Conservation (phyloP, 2,113 vertebrate genomes). For the Periophthalmus modestus region DNA sequence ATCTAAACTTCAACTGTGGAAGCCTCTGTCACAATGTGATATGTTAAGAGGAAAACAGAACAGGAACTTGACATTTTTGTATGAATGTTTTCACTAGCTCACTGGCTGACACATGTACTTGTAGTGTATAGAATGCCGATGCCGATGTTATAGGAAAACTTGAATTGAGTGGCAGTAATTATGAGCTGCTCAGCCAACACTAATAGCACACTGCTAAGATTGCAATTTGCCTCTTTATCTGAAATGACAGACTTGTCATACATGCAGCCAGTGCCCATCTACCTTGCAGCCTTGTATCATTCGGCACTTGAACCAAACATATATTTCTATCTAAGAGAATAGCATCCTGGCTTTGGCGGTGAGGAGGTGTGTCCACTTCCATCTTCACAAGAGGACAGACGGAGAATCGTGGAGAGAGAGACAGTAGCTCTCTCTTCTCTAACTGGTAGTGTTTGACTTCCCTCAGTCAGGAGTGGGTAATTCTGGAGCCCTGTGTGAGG, state of each 20-base stretch:
- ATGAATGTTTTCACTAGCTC: background rate
- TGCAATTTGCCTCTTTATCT: conserved; percentile 52
- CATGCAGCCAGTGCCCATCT: conserved; percentile 31
- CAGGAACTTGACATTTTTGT: conserved; percentile 32
- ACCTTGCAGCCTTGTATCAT: conserved; percentile 53
- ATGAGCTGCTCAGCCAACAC: conserved; percentile 45
- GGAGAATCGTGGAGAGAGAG: conserved; percentile 22
- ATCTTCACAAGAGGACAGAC: conserved; percentile 48
- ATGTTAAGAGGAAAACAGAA: conserved; percentile 51
- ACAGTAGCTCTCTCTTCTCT: conserved; percentile 69
- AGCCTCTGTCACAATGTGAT: conserved; percentile 47
- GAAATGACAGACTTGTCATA: conserved; percentile 54
- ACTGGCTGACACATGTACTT: conserved; percentile 17
- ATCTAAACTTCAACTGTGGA: conserved; percentile 38
- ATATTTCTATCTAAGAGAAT: conserved; percentile 64
- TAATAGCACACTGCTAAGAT: conserved; percentile 38
- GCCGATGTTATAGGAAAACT: conserved; percentile 28
- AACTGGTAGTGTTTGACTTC: conserved; percentile 83
- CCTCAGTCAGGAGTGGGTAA: conserved; percentile 82
- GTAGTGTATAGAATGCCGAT: conserved; percentile 8
- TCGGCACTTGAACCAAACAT: conserved; percentile 69
- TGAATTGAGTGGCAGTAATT: conserved; percentile 55
- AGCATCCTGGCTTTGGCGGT: conserved; percentile 55
- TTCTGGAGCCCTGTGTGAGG: conserved; percentile 81
- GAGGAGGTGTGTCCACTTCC: conserved; percentile 66